Base-by-base conservation (phyloP, 2,113 vertebrate genomes). In the Chionomys nivalis region DNA sequence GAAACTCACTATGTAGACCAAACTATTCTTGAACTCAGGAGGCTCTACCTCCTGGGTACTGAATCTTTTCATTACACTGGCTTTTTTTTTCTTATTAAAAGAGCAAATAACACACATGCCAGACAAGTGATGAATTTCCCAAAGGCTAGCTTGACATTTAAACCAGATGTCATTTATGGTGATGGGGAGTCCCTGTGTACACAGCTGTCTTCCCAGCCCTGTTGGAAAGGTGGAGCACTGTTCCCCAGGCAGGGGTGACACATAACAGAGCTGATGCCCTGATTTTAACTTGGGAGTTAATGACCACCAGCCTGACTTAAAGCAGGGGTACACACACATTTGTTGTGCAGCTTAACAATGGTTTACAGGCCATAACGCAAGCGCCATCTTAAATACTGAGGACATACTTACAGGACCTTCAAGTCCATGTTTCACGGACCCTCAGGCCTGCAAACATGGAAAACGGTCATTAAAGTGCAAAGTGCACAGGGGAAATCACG, bases 331-430 rank as follows among this genome's bases (percentile, higher is more conserved):
- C 6, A 2, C 3, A 55, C 26, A 24, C 10, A n/a, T 36, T 72
- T 73, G 42, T 75, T 61, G 4, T 42, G 63, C 17, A 3, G 11
- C 31, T 47, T n/a, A 52, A 36, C 75, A 1, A 47, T 31, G 66
- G 49, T 49, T 10, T 10, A 33, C 16, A 36, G 2, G 17, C 39
- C 85, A 72, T 36, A n/a, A 42, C 3, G 44, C 55, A 63, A 70
- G 31, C 17, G 5, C 28, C 0, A 0, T 49, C 75, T 75, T 31
- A 47, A 79, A 78, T 24, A 24, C 0, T 33, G 39, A 81, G 17
- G 14, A 4, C n/a, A 52, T 4, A 21, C 12, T 93, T 87, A n/a
- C 10, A 44, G n/a, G 76, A 49, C 68, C 49, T 90, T 31, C 52
- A 77, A 49, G 89, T n/a, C 36, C 17, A 23, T 17, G 44, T 76